Evolutionary conservation across 2,797 vertebrate genomes (phyloP).

Genomic region (Nyctalus aviator): DNA sequence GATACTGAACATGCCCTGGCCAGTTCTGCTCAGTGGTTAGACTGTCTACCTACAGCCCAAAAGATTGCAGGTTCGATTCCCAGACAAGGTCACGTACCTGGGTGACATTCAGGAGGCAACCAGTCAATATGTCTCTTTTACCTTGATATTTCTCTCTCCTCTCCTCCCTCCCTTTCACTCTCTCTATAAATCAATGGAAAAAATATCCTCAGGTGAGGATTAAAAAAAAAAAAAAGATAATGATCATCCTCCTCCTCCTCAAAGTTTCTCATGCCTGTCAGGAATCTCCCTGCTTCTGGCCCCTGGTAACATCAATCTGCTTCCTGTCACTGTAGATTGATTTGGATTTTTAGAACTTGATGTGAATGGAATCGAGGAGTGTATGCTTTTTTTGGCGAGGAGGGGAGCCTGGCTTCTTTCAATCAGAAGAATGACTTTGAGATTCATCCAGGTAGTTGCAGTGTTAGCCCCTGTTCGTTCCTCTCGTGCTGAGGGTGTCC

Average conservation of each 20-base stretch:
- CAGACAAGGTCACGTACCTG: too few relatives aligned
- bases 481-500: neutral
- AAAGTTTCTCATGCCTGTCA: neutral
- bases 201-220: too few relatives aligned
- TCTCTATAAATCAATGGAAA: too few relatives aligned
- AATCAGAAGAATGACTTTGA: accelerated
- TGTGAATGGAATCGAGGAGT: neutral
- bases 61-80: too few relatives aligned
- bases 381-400: neutral
- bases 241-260: neutral
- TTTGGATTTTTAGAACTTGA: neutral
- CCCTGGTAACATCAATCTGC: neutral
- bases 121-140: too few relatives aligned
- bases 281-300: neutral
- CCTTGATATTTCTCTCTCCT: too few relatives aligned
- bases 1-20: too few relatives aligned
- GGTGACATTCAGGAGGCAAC: too few relatives aligned
- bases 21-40: too few relatives aligned
- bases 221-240: too few relatives aligned
- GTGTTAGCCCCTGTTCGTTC: neutral
- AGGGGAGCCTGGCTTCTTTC: neutral
- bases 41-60: too few relatives aligned
- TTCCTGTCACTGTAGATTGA: neutral
- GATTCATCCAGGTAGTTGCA: neutral
- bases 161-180: too few relatives aligned